phyloP scores from a whole-genome alignment of 2,113 vertebrate species.

The Misgurnus anguillicaudatus region DNA sequence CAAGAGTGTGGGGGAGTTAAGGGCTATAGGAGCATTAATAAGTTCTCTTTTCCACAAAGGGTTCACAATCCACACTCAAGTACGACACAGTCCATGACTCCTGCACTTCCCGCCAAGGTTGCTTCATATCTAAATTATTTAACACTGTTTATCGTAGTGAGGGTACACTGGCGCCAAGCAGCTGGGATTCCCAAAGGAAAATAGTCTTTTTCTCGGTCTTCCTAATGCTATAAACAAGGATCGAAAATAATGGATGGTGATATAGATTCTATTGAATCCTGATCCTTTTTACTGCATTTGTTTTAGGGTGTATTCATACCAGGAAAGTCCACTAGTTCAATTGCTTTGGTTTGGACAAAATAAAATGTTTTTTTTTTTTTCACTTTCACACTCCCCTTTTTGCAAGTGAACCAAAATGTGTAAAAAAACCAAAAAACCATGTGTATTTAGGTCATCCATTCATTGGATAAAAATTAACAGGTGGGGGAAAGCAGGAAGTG shows the following conservation, averaged over 20 bases:
- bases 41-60: constrained; percentile 54
- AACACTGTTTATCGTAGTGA: constrained; percentile 76
- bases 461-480: too few relatives aligned
- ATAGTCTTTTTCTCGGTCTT: constrained; percentile 57
- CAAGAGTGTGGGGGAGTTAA: neutral
- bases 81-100: constrained; percentile 49
- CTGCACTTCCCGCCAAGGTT: constrained; percentile 62
- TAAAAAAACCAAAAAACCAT: too few relatives aligned
- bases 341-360: too few relatives aligned
- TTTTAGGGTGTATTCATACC: too few relatives aligned
- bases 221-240: constrained; percentile 65
- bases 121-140: constrained; percentile 73
- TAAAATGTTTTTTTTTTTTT: too few relatives aligned
- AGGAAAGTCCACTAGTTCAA: too few relatives aligned
- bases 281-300: neutral
- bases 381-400: too few relatives aligned
- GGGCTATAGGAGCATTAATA: constrained; percentile 26
- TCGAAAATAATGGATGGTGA: constrained; percentile 61
- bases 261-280: constrained; percentile 46
- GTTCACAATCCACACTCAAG: constrained; percentile 63
- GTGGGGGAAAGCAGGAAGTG: too few relatives aligned
- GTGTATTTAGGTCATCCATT: too few relatives aligned
- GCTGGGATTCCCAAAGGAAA: constrained; percentile 66
- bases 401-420: too few relatives aligned
- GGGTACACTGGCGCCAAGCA: constrained; percentile 71